Conservation (phyloP, 2,113 vertebrate genomes). For the Cavia aperea region DNA sequence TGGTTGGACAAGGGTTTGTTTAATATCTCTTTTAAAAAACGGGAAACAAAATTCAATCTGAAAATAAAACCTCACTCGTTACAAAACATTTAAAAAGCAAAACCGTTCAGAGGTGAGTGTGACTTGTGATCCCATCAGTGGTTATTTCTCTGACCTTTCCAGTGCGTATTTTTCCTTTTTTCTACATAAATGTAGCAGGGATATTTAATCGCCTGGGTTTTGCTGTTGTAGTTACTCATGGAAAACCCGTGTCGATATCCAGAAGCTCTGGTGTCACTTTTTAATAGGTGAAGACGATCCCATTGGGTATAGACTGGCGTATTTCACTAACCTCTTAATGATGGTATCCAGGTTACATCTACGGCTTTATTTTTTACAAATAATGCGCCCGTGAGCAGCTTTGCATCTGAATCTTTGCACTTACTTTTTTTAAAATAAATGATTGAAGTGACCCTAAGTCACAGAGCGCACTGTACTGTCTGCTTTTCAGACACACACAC, state of each 20-base stretch:
- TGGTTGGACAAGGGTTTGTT: constrained; percentile 29
- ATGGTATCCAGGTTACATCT: not conserved
- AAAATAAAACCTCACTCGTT: constrained; percentile 47
- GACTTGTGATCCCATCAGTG: not conserved
- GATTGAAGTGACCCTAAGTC: not conserved
- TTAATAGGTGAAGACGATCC: not conserved
- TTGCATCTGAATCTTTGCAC: not conserved
- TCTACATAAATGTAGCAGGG: not conserved
- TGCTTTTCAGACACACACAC: not conserved
- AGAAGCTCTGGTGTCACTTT: not conserved
- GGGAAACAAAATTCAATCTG: constrained; percentile 4
- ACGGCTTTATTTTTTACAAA: constrained; percentile 26
- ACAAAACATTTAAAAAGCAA: constrained; percentile 41
- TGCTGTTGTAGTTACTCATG: not conserved
- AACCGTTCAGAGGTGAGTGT: constrained; percentile 29
- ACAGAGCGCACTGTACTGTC: not conserved
- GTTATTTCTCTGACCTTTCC: not conserved
- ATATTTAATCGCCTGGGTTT: not conserved
- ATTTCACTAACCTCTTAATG: not conserved
- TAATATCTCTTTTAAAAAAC: constrained; percentile 44
- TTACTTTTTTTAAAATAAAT: not conserved
- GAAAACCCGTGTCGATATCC: not conserved
- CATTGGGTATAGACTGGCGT: not conserved
- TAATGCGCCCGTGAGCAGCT: constrained; percentile 8
- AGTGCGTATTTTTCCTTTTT: not conserved